Percentiles rank a stretch among this genome's conserved stretches.
Evolutionary conservation across 2,797 vertebrate genomes (phyloP).

Genomic region (Tapirus indicus): DNA sequence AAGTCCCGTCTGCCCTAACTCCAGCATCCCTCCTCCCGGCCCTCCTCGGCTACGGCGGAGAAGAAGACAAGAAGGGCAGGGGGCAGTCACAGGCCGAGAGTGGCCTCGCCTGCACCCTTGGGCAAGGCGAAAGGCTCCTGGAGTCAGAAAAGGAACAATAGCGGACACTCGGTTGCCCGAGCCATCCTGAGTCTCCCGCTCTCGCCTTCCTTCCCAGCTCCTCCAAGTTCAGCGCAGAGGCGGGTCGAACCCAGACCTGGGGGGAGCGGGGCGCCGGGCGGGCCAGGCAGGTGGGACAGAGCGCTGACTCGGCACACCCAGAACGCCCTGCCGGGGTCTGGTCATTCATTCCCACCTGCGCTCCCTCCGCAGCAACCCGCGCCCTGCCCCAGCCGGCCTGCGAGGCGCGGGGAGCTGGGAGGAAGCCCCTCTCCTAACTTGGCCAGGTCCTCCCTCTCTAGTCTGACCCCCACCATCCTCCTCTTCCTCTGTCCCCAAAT

Average conservation of each 20-base stretch:
- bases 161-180: neutral
- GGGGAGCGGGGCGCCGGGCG: neutral
- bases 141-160: conserved; percentile 75
- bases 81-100: neutral
- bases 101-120: neutral
- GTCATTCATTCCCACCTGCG: conserved; percentile 75
- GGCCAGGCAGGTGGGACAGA: conserved; percentile 50
- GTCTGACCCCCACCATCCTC: neutral
- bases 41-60: neutral
- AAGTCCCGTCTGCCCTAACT: conserved; percentile 5
- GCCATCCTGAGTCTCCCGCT: neutral
- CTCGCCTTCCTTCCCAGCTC: neutral
- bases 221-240: conserved; percentile 52
- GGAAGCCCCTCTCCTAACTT: conserved; percentile 10
- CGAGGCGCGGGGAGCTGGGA: neutral
- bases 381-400: neutral
- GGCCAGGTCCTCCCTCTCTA: neutral
- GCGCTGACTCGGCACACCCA: neutral
- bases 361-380: neutral
- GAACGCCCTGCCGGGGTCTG: neutral
- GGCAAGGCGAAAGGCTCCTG: neutral
- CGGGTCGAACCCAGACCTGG: neutral
- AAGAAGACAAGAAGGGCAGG: neutral
- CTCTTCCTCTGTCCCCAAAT: neutral
- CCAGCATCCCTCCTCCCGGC: conserved; percentile 9